Evolutionary conservation across 2,888 invertebrate genomes (phyloP).

Genomic region (Drosophila neutralis): DNA sequence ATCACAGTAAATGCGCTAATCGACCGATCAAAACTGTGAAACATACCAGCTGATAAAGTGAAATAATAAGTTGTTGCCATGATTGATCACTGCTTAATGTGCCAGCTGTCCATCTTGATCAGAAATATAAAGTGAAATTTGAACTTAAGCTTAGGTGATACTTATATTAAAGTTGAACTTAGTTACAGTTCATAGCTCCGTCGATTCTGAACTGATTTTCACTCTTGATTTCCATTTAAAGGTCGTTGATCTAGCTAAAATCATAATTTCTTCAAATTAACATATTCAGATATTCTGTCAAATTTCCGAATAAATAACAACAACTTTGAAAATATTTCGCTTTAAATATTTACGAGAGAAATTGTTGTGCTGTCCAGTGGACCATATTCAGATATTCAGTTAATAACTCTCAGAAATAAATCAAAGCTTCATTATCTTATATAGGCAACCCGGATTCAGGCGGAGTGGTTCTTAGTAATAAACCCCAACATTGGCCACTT

Average conservation of each 20-base stretch:
- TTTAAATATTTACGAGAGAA: background rate
- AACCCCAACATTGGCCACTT: background rate
- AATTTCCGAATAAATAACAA: background rate
- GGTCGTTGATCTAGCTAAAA: background rate
- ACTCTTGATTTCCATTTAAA: background rate
- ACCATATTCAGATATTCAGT: background rate
- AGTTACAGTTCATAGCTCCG: background rate
- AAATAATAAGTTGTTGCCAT: background rate
- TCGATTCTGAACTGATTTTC: background rate
- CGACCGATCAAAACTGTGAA: slow-evolving; percentile 1
- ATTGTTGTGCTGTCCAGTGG: background rate
- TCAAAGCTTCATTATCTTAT: background rate
- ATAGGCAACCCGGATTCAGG: background rate
- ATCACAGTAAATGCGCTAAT: slow-evolving; percentile 45
- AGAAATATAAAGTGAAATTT: background rate
- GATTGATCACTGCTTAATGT: background rate
- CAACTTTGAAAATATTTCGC: background rate
- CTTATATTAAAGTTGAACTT: background rate
- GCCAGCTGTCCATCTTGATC: slow-evolving; percentile 4
- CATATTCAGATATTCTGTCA: background rate
- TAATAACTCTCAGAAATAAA: background rate
- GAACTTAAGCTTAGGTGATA: background rate
- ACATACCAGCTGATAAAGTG: background rate
- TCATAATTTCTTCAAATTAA: background rate
- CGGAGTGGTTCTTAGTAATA: background rate